Evolutionary conservation across 2,797 vertebrate species (phyloP).

Genomic region (Loriculus beryllinus): DNA sequence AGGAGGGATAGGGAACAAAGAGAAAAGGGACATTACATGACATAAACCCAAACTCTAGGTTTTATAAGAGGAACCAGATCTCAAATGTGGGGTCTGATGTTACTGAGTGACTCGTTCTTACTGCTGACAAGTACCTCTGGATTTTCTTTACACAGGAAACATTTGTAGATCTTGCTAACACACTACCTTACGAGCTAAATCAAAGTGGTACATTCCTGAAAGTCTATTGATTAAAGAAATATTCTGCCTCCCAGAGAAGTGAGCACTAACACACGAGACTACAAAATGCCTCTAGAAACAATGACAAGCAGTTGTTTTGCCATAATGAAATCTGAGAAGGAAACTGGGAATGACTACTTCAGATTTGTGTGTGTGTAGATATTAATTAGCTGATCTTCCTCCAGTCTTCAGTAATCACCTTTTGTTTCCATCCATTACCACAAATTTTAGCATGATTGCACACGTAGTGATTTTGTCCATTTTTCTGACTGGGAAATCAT

Average conservation of each 20-base stretch:
- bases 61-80: background rate
- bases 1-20: background rate
- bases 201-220: background rate
- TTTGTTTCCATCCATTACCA: background rate
- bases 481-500: background rate
- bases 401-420: background rate
- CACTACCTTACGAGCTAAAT: background rate
- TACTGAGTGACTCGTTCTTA: background rate
- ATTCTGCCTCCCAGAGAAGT: background rate
- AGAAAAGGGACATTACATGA: background rate
- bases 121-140: background rate
- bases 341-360: constrained; percentile 1
- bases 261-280: background rate
- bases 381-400: background rate
- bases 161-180: background rate
- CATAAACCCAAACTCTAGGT: background rate
- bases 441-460: background rate
- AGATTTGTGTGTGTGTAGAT: background rate
- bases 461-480: background rate
- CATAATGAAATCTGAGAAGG: background rate
- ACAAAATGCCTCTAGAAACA: background rate
- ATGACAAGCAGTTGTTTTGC: background rate
- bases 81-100: background rate
- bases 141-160: background rate
- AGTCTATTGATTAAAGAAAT: fast-evolving